Conservation (phyloP, 2,797 vertebrate species). For the Rhynchonycteris naso region DNA sequence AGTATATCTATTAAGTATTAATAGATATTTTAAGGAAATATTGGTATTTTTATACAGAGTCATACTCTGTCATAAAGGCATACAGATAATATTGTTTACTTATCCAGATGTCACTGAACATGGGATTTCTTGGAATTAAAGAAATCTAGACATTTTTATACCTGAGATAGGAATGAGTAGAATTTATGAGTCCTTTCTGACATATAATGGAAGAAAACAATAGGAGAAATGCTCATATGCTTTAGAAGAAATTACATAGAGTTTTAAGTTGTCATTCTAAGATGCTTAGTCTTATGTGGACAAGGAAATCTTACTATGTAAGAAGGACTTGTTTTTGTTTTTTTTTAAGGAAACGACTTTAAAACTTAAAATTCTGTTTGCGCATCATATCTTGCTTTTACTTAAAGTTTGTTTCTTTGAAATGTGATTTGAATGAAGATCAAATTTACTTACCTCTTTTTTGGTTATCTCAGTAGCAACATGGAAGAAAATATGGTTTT, state of each 20-base stretch:
- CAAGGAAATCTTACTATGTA: not conserved
- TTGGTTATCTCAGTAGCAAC: not conserved
- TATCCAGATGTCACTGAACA: not conserved
- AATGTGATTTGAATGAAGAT: constrained; percentile 53
- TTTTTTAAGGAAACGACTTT: not conserved
- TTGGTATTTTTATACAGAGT: not conserved
- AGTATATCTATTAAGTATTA: not conserved
- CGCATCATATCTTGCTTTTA: not conserved
- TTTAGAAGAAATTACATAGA: constrained; percentile 44
- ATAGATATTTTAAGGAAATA: constrained; percentile 29
- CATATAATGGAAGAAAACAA: not conserved
- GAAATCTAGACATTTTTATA: constrained; percentile 5
- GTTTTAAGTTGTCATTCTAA: constrained; percentile 18
- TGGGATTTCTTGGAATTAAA: constrained; percentile 24
- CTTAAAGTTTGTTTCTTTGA: constrained; percentile 1
- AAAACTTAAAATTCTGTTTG: constrained; percentile 47
- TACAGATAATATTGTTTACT: not conserved
- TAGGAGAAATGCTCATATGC: not conserved
- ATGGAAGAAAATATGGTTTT: not conserved
- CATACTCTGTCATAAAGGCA: not conserved
- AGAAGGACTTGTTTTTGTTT: not conserved
- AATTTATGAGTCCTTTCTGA: constrained; percentile 42
- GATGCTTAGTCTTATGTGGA: not conserved
- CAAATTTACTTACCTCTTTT: constrained; percentile 13
- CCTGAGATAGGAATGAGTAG: not conserved